phyloP scores from a whole-genome alignment of 2,113 vertebrate species.

The Illadopsis cleaveri region DNA sequence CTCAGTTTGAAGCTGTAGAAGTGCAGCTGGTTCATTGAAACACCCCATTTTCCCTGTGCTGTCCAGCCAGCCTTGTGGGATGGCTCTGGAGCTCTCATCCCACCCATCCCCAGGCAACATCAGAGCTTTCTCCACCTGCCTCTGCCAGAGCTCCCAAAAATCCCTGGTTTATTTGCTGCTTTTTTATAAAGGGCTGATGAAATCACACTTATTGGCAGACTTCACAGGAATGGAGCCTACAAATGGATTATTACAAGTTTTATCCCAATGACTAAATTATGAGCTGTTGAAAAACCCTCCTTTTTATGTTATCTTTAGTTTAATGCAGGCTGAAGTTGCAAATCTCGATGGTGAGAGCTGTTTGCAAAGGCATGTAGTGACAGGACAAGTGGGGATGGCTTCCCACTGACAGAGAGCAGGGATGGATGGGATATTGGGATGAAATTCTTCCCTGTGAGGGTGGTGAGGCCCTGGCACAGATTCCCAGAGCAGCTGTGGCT shows the following conservation, averaged over 20 bases:
- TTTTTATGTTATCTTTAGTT: neutral
- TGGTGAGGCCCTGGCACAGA: neutral
- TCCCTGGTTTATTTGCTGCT: neutral
- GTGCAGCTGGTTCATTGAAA: neutral
- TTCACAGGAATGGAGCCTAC: neutral
- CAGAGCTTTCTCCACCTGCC: neutral
- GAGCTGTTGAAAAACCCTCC: neutral
- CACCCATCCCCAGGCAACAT: neutral
- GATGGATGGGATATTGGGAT: too few species aligned
- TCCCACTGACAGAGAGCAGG: neutral
- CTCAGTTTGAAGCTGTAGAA: neutral
- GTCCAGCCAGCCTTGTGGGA: neutral
- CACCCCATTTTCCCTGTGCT: neutral
- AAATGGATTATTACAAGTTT: neutral
- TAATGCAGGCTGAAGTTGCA: neutral
- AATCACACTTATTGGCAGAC: neutral
- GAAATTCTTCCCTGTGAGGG: rapidly evolving
- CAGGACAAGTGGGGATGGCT: neutral
- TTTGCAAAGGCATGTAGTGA: neutral
- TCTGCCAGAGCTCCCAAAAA: neutral
- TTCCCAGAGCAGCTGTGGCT: neutral
- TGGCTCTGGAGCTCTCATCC: neutral
- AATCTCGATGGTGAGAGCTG: neutral
- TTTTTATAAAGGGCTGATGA: neutral
- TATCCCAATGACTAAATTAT: neutral